A percentile compares a stretch with the other conserved stretches of the same genome.
These are phyloP conservation scores for Nomada hirtipes DNA, from an alignment of 2,888 invertebrate species.

Conservation along the genomic window DNA sequence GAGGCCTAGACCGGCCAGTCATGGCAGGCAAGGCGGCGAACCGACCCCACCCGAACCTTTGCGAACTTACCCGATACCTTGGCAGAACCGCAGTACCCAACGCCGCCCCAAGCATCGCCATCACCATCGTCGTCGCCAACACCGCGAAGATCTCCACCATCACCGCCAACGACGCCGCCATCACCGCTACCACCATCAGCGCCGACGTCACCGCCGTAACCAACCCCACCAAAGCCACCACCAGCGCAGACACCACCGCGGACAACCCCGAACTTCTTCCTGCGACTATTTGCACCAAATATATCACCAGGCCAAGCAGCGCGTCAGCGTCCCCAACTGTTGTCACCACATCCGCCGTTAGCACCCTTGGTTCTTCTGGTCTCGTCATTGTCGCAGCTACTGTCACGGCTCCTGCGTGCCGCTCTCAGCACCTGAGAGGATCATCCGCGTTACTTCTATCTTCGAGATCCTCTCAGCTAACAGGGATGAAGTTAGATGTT, in stretches of 20 bases:
- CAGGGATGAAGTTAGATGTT: not conserved
- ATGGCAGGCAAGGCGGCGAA: conserved; percentile 79
- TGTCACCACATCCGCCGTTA: not conserved
- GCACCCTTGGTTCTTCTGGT: no score
- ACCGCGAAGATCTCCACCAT: not conserved
- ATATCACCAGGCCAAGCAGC: no score
- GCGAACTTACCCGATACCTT: conserved; percentile 71
- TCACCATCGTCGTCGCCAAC: conserved; percentile 19
- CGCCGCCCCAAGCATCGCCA: conserved; percentile 20
- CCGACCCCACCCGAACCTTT: conserved; percentile 67
- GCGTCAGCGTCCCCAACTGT: not conserved
- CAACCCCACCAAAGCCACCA: not conserved
- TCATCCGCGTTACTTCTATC: conserved; percentile 8
- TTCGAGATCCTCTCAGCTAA: not conserved
- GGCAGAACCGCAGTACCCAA: conserved; percentile 13
- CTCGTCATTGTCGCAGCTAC: not conserved
- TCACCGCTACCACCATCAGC: not conserved
- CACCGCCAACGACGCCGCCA: not conserved
- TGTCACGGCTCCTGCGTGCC: conserved; percentile 16
- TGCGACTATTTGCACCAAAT: no score
- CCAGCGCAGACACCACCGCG: not conserved
- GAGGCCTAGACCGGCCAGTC: conserved; percentile 77
- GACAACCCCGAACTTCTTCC: no score
- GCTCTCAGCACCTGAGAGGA: conserved; percentile 17
- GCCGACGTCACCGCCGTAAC: not conserved